Percentiles rank a stretch among this genome's conserved stretches.
These are phyloP conservation scores for Anodontia alba DNA, from an alignment of 2,888 invertebrate species.

Conservation along the genomic window DNA sequence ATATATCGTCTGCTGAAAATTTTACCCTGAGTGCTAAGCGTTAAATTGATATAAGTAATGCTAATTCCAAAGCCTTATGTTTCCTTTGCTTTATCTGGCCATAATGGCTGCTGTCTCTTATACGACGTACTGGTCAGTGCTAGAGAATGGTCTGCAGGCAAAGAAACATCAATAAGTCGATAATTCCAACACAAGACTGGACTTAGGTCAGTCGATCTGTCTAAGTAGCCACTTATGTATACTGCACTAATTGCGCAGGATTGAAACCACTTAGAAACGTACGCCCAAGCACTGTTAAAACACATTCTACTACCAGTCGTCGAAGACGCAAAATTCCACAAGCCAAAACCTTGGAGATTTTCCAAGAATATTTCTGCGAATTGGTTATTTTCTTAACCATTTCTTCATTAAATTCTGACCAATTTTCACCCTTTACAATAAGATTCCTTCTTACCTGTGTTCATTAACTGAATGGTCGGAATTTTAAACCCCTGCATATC, in stretches of 20 bases:
- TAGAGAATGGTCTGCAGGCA: not conserved
- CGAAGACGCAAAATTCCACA: too few species aligned
- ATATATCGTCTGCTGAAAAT: too few species aligned
- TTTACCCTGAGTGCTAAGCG: too few species aligned
- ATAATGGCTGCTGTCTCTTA: not conserved
- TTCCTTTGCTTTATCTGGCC: too few species aligned
- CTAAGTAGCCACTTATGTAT: not conserved
- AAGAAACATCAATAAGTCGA: conserved; percentile 11
- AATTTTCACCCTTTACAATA: too few species aligned
- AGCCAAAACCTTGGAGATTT: not conserved
- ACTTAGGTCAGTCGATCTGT: not conserved
- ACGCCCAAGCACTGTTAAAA: too few species aligned
- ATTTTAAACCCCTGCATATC: conserved; percentile 9
- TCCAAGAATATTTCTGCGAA: not conserved
- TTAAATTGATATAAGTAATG: too few species aligned
- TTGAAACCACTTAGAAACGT: not conserved
- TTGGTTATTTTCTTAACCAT: not conserved
- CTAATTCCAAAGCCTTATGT: too few species aligned
- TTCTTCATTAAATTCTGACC: not conserved
- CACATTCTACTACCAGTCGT: too few species aligned
- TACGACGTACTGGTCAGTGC: not conserved
- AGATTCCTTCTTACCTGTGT: conserved; percentile 1
- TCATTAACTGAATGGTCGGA: not conserved
- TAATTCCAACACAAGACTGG: conserved; percentile 7
- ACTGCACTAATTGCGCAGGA: not conserved